Conservation (phyloP, 2,888 invertebrate genomes). For the Tipula lateralis region DNA sequence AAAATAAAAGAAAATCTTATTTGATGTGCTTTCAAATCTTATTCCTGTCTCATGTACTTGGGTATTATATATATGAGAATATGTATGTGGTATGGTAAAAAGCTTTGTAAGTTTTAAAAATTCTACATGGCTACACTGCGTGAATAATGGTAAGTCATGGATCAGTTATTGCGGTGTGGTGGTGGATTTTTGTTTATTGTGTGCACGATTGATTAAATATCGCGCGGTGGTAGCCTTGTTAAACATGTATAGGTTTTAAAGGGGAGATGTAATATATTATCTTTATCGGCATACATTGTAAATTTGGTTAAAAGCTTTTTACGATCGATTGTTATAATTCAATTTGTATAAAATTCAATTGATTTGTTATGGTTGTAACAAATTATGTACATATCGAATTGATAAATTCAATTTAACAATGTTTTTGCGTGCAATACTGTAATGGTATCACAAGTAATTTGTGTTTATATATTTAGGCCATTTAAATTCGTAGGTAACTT, state of each 20-base stretch:
- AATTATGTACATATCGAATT: neutral
- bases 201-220: neutral
- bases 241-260: neutral
- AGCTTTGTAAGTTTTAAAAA: neutral
- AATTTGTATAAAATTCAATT: neutral
- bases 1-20: neutral
- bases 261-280: neutral
- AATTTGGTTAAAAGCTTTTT: neutral
- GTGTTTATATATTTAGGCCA: too few species aligned
- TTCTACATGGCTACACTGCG: neutral
- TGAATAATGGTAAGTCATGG: conserved; percentile 6
- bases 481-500: neutral
- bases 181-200: neutral
- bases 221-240: neutral
- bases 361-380: neutral
- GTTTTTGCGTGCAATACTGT: neutral
- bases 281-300: neutral
- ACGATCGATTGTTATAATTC: neutral
- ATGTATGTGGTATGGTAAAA: neutral
- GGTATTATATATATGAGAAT: neutral
- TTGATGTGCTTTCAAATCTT: neutral
- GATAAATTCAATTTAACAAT: neutral
- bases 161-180: neutral
- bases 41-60: neutral
- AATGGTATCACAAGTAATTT: neutral